A percentile compares a stretch with the other conserved stretches of the same genome.
phyloP scores from a whole-genome alignment of 2,888 invertebrate genomes.

The Cremastobaeus sp. region DNA sequence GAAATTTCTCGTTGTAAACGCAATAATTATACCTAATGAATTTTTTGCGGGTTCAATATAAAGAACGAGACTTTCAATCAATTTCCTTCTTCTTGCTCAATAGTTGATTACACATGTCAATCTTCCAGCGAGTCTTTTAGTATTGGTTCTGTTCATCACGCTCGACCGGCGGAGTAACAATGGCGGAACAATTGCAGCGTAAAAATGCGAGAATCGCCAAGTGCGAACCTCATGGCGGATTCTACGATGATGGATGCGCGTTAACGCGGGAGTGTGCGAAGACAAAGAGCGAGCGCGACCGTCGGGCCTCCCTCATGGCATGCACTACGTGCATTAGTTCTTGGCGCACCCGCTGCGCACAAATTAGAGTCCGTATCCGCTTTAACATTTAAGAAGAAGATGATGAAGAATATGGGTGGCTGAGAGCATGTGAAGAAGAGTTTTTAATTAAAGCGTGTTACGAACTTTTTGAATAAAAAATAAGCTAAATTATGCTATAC shows the following conservation, averaged over 20 bases:
- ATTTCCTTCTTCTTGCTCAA: conserved; percentile 14
- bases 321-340: conserved; percentile 75
- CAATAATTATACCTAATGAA: too few species aligned
- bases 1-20: too few species aligned
- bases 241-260: conserved; percentile 72
- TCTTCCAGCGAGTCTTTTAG: conserved; percentile 24
- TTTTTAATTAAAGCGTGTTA: conserved; percentile 24
- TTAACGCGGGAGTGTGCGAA: conserved; percentile 75
- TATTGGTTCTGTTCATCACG: conserved; percentile 37
- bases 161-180: conserved; percentile 42
- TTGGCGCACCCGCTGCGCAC: conserved; percentile 76
- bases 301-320: conserved; percentile 70
- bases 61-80: conserved; percentile 17
- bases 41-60: too few species aligned
- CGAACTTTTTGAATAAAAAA: conserved; percentile 6
- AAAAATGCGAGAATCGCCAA: conserved; percentile 37
- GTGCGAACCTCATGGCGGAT: conserved; percentile 41
- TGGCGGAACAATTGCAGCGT: conserved; percentile 17
- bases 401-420: conserved; percentile 39
- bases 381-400: conserved; percentile 40
- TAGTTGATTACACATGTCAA: conserved; percentile 34
- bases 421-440: neutral
- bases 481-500: too few species aligned
- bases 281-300: conserved; percentile 71
- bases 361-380: conserved; percentile 72